Conservation (phyloP, 2,797 vertebrate genomes). For the Fratercula arctica region DNA sequence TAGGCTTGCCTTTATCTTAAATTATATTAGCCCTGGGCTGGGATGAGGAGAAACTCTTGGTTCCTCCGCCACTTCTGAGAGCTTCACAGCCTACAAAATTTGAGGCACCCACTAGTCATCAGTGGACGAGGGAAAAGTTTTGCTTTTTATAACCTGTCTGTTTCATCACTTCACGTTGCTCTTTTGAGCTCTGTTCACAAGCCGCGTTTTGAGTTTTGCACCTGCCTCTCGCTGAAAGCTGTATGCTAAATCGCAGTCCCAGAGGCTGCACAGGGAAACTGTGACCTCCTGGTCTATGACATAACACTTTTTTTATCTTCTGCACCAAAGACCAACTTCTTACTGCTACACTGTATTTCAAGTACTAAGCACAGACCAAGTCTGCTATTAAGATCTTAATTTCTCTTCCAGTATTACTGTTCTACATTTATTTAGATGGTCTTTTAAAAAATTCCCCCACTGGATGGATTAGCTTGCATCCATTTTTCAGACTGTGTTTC, state of each 20-base stretch:
- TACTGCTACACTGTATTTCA: neutral
- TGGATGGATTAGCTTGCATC: neutral
- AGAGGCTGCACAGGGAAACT: neutral
- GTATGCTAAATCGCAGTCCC: rapidly evolving
- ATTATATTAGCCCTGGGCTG: neutral
- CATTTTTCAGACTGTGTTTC: neutral
- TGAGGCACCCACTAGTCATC: neutral
- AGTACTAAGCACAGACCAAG: neutral
- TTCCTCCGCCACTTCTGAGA: neutral
- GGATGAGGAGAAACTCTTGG: neutral
- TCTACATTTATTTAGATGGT: rapidly evolving
- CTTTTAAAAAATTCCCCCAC: neutral
- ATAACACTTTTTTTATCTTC: neutral
- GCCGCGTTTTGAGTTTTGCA: neutral
- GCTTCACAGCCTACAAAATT: neutral
- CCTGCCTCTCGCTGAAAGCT: neutral
- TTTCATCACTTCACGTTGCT: neutral
- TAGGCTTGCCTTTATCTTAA: neutral
- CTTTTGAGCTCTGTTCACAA: neutral
- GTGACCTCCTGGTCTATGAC: neutral
- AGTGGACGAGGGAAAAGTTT: neutral
- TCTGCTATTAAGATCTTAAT: neutral
- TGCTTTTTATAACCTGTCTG: neutral
- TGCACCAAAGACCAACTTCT: neutral
- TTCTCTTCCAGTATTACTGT: neutral